Conservation (phyloP, 2,888 invertebrate genomes). For the Parthenolecanium corni region DNA sequence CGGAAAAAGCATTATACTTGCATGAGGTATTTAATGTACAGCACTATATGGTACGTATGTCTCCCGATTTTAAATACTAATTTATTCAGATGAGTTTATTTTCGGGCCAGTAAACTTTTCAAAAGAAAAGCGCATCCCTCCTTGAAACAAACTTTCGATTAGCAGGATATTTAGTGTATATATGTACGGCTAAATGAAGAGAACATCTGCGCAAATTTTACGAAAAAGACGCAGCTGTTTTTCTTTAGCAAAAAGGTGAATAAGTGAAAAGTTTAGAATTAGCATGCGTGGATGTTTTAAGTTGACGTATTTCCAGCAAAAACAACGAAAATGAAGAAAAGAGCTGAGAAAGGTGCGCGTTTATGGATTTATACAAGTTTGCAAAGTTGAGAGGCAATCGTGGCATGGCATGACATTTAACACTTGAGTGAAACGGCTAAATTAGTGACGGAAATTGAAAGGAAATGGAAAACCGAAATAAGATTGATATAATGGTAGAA, state of each 20-base stretch:
- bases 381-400: no score
- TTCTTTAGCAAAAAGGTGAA: background rate
- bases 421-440: no score
- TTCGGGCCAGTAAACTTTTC: constrained; percentile 18
- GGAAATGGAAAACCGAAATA: no score
- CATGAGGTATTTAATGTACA: constrained; percentile 12
- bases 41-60: constrained; percentile 18
- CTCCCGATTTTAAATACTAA: constrained; percentile 18
- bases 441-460: no score
- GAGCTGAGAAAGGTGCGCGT: no score
- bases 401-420: no score
- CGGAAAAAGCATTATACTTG: constrained; percentile 21
- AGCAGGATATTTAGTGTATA: constrained; percentile 6
- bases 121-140: constrained; percentile 19
- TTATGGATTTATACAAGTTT: no score
- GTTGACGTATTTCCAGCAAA: no score
- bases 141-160: constrained; percentile 25
- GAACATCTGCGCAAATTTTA: constrained; percentile 19
- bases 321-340: no score
- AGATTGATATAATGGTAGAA: no score
- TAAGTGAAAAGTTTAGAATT: background rate
- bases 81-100: constrained; percentile 24
- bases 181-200: constrained; percentile 10
- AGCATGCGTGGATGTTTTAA: background rate
- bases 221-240: constrained; percentile 25